Percentiles rank a stretch among this genome's conserved stretches.
Conservation (phyloP, 37 sponge, comb jelly and placozoan species). For the Agelas oroides region DNA sequence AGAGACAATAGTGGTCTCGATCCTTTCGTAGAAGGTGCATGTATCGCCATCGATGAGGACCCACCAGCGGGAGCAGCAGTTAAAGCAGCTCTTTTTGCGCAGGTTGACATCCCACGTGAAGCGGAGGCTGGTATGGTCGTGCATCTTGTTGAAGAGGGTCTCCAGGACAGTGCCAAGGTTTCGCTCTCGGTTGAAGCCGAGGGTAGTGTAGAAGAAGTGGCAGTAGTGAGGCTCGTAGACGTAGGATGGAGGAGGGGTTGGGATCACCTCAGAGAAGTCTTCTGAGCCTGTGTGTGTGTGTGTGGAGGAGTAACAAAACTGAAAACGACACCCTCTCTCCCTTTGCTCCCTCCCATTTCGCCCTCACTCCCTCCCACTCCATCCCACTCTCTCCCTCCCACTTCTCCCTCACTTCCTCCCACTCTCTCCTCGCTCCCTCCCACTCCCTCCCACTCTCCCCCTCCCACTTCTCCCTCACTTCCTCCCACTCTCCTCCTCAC, state of each 20-base stretch:
- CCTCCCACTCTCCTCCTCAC: no score
- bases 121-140: constrained; percentile 53
- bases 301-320: background rate
- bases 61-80: constrained; percentile 73
- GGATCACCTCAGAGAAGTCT: constrained; percentile 9
- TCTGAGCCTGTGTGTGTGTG: background rate
- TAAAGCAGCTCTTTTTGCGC: constrained; percentile 59
- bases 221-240: constrained; percentile 68
- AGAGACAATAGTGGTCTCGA: constrained; percentile 49
- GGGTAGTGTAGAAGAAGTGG: constrained; percentile 55
- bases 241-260: constrained; percentile 15
- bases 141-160: constrained; percentile 34
- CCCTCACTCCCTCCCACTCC: no score
- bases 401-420: no score
- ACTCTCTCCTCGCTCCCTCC: no score
- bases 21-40: constrained; percentile 48
- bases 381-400: no score
- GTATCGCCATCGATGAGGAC: constrained; percentile 48
- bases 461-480: no score
- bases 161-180: constrained; percentile 54
- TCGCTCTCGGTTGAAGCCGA: constrained; percentile 50
- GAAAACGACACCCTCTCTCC: no score
- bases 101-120: constrained; percentile 77
- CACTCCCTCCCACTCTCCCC: no score
- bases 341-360: no score